Evolutionary conservation across 2,113 vertebrate species (phyloP).

Genomic region (Heliornis fulica): DNA sequence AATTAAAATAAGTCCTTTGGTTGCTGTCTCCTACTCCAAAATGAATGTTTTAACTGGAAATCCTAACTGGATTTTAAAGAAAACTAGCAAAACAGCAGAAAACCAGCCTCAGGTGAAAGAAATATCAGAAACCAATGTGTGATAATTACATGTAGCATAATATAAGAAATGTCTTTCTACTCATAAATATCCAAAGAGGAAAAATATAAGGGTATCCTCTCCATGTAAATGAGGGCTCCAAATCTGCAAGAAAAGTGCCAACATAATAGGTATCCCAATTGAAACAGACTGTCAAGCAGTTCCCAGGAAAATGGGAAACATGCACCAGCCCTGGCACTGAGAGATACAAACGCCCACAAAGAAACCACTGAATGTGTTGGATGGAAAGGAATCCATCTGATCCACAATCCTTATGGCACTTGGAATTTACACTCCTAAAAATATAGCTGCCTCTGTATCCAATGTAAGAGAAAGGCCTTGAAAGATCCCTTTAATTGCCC

Average conservation of each 20-base stretch:
- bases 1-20: slow-evolving; percentile 27
- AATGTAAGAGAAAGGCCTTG: not conserved
- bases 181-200: not conserved
- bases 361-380: not conserved
- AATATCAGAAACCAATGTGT: not conserved
- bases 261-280: not conserved
- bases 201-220: not conserved
- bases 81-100: not conserved
- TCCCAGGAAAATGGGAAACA: not conserved
- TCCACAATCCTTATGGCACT: not conserved
- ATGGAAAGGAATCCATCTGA: not conserved
- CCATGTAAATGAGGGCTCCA: not conserved
- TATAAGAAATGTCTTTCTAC: not conserved
- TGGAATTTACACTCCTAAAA: not conserved
- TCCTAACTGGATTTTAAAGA: not conserved
- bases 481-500: not conserved
- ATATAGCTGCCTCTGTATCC: not conserved
- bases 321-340: not conserved
- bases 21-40: slow-evolving; percentile 1
- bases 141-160: not conserved
- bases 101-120: not conserved
- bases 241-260: not conserved
- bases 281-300: not conserved
- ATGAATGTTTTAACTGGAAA: not conserved
- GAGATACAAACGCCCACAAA: not conserved